Evolutionary conservation across 2,797 vertebrate species (phyloP), one percentile per base, ranked within the genome.

Genomic region (Melanotaenia pygmaea): DNA sequence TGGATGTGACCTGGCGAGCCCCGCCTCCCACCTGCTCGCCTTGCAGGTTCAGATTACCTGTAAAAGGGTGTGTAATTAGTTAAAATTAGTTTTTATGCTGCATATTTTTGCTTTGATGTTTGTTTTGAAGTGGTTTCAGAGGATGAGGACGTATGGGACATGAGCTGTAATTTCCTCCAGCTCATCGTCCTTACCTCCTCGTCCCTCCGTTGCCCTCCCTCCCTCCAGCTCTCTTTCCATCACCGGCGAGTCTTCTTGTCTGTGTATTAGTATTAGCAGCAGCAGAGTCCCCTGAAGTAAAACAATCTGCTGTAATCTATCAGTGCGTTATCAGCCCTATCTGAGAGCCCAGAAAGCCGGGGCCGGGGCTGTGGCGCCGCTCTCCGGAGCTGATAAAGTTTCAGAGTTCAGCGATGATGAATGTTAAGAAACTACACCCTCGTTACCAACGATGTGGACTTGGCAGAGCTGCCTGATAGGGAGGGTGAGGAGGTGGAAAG

Each of bases 291-390:
- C 96, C 93, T 94, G 89, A 94, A 96, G 96, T 96, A 96, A 96
- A 96, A 94, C 96, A 96, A 98, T 99, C 97, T 96, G 92, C 87
- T 96, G 96, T 97, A 94, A 98, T 98, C 97, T 98, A 96, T 96
- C 94, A 96, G 96, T 12, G 81, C 32, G 91, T 96, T 98, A 97
- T 98, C 96, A 43, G 91, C 76, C 93, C 95, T 97, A 97, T 97
- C 96, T 91, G 94, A 94, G 96, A 94, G 95, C 94, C 83, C 92
- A 96, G 96, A 96, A 95, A 96, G 96, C 95, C 95, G 92, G 85
- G 95, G 94, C 95, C 84, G 87, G 92, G 93, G 87, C 92, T 87
- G 89, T 94, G 94, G 94, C 94, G 94, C 97, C 96, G 94, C 92
- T 91, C 96, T 95, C 91, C 83, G 89, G 90, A 91, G 93, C 95